phyloP scores from a whole-genome alignment of 2,797 vertebrate species.

The Acestrorhynchus altus region DNA sequence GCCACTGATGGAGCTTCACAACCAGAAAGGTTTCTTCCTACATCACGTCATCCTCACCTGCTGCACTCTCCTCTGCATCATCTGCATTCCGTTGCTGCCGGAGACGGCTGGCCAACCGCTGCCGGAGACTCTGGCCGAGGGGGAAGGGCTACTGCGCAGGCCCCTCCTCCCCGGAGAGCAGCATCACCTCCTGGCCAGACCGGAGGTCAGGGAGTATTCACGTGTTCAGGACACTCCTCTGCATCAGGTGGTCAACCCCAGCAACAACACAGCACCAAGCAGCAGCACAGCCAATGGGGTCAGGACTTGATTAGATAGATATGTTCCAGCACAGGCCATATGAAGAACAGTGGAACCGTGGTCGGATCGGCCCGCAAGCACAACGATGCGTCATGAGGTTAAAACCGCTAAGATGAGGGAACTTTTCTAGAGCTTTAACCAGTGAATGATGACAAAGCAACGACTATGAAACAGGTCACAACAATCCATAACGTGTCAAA shows the following conservation, averaged over 20 bases:
- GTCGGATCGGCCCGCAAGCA: slow-evolving; percentile 20
- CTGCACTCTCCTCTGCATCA: slow-evolving; percentile 97
- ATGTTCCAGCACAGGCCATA: slow-evolving; percentile 14
- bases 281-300: slow-evolving; percentile 87
- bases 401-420: slow-evolving; percentile 8
- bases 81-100: slow-evolving; percentile 94
- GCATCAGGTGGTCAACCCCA: slow-evolving; percentile 70
- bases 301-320: slow-evolving; percentile 75
- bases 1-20: slow-evolving; percentile 96
- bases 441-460: slow-evolving; percentile 35
- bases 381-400: slow-evolving; percentile 26
- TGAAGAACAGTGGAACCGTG: slow-evolving; percentile 11
- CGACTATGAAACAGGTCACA: slow-evolving; percentile 13
- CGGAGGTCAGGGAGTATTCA: slow-evolving; percentile 93
- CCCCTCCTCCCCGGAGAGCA: slow-evolving; percentile 89
- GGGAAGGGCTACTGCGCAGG: slow-evolving; percentile 92
- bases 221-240: slow-evolving; percentile 85
- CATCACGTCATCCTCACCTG: slow-evolving; percentile 97
- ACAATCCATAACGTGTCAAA: slow-evolving; percentile 22
- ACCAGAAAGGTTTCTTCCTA: slow-evolving; percentile 97
- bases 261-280: slow-evolving; percentile 82
- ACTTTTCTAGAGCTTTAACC: slow-evolving; percentile 19
- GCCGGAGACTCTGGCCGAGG: slow-evolving; percentile 90
- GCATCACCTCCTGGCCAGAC: slow-evolving; percentile 89
- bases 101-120: slow-evolving; percentile 91